Evolutionary conservation across 1,140 invertebrate species (phyloP).

Genomic region (Caerostris extrusa): DNA sequence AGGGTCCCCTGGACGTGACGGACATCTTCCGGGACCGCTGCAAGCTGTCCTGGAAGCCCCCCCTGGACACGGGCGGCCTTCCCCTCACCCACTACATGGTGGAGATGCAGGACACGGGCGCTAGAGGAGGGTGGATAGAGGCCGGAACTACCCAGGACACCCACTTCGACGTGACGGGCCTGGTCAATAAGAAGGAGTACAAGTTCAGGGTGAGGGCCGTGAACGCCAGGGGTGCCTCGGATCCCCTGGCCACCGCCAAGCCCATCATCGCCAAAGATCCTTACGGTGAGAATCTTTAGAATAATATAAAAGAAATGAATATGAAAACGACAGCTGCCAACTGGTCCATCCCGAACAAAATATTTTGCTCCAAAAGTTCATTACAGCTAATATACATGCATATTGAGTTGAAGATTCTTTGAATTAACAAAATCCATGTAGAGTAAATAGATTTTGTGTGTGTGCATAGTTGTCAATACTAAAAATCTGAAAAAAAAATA

Average conservation of each 20-base stretch:
- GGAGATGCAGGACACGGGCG: conserved; percentile 93
- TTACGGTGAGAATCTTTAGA: conserved; percentile 88
- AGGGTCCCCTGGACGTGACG: conserved; percentile 92
- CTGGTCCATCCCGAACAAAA: too few species aligned
- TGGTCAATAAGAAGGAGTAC: conserved; percentile 93
- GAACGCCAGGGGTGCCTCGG: conserved; percentile 89
- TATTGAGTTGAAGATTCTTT: too few species aligned
- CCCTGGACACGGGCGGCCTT: conserved; percentile 95
- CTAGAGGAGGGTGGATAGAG: conserved; percentile 89
- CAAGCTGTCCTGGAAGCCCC: conserved; percentile 94
- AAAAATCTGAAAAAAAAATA: too few species aligned
- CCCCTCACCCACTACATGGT: conserved; percentile 95
- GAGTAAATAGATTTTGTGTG: too few species aligned
- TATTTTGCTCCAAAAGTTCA: too few species aligned
- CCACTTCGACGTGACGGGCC: conserved; percentile 92
- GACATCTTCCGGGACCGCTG: conserved; percentile 96
- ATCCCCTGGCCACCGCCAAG: conserved; percentile 92
- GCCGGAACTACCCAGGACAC: conserved; percentile 86
- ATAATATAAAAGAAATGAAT: too few species aligned
- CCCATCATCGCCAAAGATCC: conserved; percentile 97
- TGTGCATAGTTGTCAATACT: too few species aligned
- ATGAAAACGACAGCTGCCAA: too few species aligned
- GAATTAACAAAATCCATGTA: too few species aligned
- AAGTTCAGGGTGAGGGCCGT: conserved; percentile 97
- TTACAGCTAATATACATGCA: too few species aligned